Evolutionary conservation across 2,797 vertebrate species (phyloP), one percentile per base, ranked within the genome.

Genomic region (Amphiprion clarkii): DNA sequence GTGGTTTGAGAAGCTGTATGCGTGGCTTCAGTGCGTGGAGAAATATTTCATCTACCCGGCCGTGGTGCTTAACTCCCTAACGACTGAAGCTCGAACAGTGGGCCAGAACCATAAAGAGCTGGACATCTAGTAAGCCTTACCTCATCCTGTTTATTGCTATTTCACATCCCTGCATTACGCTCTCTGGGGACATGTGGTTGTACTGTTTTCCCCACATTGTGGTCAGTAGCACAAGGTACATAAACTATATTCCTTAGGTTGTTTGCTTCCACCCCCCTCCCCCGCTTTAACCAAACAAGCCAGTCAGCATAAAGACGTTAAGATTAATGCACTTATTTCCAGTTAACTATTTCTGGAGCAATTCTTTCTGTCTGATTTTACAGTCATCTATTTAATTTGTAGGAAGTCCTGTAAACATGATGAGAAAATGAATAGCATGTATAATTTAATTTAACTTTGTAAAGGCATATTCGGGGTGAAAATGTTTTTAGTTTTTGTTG

Each of bases 1-100:
- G 97, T 97, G 97, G 97, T 98, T 97, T 79, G 97, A 98, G 93
- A 98, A 98, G 90, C 88, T 97, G 49, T 97, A 97, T 0, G 96
- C 96, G 0, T 96, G 97, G 95, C 95, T 97, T 74, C 97, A 97
- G 92, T 97, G 96, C 7, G 90, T 96, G 44, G 97, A 98, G 93
- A 98, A 97, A 75, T 97, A 97, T 73, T 95, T 96, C 70, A 95
- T 98, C 91, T 97, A 98, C 83, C 97, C 97, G 0, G 97, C 97
- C 0, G 97, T 97, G 77, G 96, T 97, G 87, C 96, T 98, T 52
- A 97, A 96, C 17, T 97, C 97, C 33, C 93, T 97, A 64, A 97
- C 97, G 0, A 96, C 95, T 8, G 97, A 97, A 11, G 97, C 96
- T 74, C 95, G 94, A 51, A 82, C 85, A 3, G 96, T 96, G 23